Evolutionary conservation across 2,113 vertebrate genomes (phyloP), one percentile per base, ranked within the genome.

Genomic region (Campylorhamphus procurvoides): DNA sequence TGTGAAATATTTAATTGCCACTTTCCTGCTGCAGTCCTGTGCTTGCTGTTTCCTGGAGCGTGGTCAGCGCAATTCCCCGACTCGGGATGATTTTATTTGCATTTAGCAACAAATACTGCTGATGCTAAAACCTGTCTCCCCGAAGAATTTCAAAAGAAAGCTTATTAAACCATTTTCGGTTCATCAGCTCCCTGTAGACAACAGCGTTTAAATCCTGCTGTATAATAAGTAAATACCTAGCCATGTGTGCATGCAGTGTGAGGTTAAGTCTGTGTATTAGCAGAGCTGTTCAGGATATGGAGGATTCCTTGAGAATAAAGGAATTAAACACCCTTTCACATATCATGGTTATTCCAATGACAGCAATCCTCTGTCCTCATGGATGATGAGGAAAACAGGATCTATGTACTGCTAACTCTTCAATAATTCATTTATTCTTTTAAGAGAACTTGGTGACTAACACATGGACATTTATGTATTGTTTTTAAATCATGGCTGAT

Each of bases 101-200:
- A 84, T 97, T 97, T 94, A 89, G 85, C 85, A 97, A 82, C 90
- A 91, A 76, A 95, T 79, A 97, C 63, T 89, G 75, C 81, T 96
- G 92, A 97, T 95, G 90, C n/a, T 95, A 93, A 91, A 91, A 96
- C 92, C 87, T 68, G 46, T 53, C 82, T 95, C 91, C 66, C 88
- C 37, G 17, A 93, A 96, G 96, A 82, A 79, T 80, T 74, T 76
- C 28, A 74, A 97, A 88, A 92, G 94, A 95, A 97, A 90, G 63
- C 86, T 94, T 92, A 91, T 94, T 96, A 94, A 96, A 93, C 53
- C 63, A 74, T 90, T 95, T 85, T 94, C 81, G n/a, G 76, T 81
- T 95, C 87, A 77, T 95, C 95, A 78, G 47, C 87, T 97, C 90
- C 85, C 72, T 40, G 62, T 60, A 83, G 92, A 97, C 83, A 68